Conservation (phyloP, 2,888 invertebrate species). For the Nemotelus nigrinus region DNA sequence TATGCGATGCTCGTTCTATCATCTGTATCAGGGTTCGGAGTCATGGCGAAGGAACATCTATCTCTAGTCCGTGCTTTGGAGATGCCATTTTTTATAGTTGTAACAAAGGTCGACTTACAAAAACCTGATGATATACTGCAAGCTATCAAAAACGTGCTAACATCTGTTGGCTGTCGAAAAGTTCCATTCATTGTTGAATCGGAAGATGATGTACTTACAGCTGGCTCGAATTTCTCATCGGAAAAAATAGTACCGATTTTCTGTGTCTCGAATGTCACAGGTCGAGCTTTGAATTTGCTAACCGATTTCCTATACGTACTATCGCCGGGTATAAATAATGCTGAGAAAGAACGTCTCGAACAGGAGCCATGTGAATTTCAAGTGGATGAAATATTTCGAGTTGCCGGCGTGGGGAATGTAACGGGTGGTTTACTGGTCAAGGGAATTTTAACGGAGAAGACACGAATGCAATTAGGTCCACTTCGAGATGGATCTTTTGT, state of each 20-base stretch:
- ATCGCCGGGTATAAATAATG: slow-evolving; percentile 72
- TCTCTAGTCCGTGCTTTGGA: slow-evolving; percentile 82
- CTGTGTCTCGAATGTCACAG: slow-evolving; percentile 90
- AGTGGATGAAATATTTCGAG: slow-evolving; percentile 93
- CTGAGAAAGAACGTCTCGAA: slow-evolving; percentile 76
- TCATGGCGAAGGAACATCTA: slow-evolving; percentile 91
- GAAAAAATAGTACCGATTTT: slow-evolving; percentile 81
- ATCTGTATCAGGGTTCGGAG: slow-evolving; percentile 80
- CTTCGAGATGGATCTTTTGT: slow-evolving; percentile 81
- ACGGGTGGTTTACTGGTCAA: slow-evolving; percentile 85
- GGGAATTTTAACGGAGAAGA: slow-evolving; percentile 88
- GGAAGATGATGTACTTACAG: slow-evolving; percentile 79
- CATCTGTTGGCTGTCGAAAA: slow-evolving; percentile 73
- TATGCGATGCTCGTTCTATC: slow-evolving; percentile 89
- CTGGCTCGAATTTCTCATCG: slow-evolving; percentile 72
- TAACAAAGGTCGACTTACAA: slow-evolving; percentile 94
- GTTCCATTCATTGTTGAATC: slow-evolving; percentile 74
- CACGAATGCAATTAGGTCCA: slow-evolving; percentile 79
- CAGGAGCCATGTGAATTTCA: slow-evolving; percentile 86
- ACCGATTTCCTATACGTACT: slow-evolving; percentile 88
- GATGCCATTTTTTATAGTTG: slow-evolving; percentile 91
- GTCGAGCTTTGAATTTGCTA: slow-evolving; percentile 83
- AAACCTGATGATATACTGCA: slow-evolving; percentile 67
- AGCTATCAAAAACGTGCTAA: slow-evolving; percentile 72
- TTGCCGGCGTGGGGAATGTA: slow-evolving; percentile 83